Conservation (phyloP, 2,113 vertebrate species). For the Melanerpes aurifrons region DNA sequence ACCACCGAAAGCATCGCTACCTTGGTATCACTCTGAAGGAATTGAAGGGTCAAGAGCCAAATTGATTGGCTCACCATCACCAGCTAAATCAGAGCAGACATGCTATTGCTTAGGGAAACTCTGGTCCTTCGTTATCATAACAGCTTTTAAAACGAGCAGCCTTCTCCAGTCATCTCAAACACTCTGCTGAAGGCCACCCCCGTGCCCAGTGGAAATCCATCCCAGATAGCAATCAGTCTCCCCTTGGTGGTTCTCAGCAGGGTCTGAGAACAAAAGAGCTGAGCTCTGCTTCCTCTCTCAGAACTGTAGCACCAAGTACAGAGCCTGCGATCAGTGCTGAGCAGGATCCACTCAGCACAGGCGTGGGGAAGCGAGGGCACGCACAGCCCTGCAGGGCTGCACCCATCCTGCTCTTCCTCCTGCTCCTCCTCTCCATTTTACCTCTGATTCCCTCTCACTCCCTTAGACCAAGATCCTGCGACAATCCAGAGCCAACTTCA, state of each 20-base stretch:
- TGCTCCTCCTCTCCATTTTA: neutral
- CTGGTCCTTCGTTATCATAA: neutral
- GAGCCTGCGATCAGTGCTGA: neutral
- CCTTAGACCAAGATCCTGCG: neutral
- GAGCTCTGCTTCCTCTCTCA: neutral
- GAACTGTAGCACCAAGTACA: neutral
- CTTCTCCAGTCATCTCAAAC: neutral
- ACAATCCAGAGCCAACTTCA: neutral
- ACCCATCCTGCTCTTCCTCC: neutral
- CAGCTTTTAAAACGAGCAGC: neutral
- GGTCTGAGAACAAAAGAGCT: neutral
- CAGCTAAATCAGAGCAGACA: neutral
- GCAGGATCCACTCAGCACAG: neutral
- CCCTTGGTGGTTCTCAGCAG: neutral
- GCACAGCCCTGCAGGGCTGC: neutral
- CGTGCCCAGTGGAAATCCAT: neutral
- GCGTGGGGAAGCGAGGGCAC: too few relatives aligned
- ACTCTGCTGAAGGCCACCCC: neutral
- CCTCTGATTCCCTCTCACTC: neutral
- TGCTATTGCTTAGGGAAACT: neutral
- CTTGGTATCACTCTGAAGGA: neutral
- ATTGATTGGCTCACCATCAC: neutral
- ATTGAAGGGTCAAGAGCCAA: neutral
- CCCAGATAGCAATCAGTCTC: neutral
- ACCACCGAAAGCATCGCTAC: accelerated